Evolutionary conservation across 2,888 invertebrate genomes (phyloP).

Genomic region (Entomobrya proxima): DNA sequence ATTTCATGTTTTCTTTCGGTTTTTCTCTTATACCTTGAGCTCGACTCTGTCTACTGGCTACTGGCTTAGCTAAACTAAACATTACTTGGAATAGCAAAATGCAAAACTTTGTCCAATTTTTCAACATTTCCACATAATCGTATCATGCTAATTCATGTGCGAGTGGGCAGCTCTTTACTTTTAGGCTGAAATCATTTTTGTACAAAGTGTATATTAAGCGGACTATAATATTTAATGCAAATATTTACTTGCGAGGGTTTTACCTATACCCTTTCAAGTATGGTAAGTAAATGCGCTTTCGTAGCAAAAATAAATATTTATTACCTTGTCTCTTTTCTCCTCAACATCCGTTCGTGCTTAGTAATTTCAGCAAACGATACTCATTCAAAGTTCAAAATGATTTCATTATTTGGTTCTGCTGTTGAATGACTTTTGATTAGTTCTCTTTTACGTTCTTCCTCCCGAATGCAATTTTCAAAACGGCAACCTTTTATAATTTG

Average conservation of each 20-base stretch:
- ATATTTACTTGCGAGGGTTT: constrained; percentile 9
- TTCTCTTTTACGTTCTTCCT: background rate
- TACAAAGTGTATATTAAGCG: background rate
- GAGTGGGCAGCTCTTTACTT: background rate
- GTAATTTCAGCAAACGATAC: background rate
- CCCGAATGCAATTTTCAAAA: background rate
- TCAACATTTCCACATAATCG: background rate
- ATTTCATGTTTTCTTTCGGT: too few species aligned
- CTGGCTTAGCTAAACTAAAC: too few species aligned
- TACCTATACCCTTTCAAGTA: background rate
- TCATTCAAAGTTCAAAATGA: too few species aligned
- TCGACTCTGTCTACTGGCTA: too few species aligned
- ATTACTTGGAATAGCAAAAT: too few species aligned
- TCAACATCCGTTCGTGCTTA: background rate
- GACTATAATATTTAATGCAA: background rate
- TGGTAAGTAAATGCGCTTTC: background rate
- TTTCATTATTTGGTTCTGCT: too few species aligned
- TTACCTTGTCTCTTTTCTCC: constrained; percentile 20
- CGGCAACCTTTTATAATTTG: background rate
- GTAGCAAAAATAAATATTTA: constrained; percentile 18
- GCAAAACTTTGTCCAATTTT: background rate
- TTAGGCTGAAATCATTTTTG: background rate
- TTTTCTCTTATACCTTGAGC: too few species aligned
- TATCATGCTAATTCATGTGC: background rate
- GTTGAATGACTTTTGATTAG: background rate